Conservation (phyloP, 2,797 vertebrate genomes). For the Tachyglossus aculeatus region DNA sequence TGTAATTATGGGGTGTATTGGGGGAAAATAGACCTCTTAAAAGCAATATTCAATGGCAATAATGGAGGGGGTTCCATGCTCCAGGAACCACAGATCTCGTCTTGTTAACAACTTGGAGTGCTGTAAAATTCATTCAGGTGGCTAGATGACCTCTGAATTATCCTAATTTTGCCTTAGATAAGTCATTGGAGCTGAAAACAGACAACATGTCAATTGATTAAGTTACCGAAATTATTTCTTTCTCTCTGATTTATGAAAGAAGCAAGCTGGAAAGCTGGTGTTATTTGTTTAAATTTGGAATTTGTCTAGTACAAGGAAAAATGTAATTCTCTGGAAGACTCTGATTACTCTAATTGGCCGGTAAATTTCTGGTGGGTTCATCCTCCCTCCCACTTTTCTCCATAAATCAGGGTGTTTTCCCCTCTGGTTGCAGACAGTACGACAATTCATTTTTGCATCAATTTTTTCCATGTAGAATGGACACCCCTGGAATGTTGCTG, state of each 20-base stretch:
- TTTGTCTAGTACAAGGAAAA: slow-evolving; percentile 49
- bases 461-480: neutral
- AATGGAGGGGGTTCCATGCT: neutral
- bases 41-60: neutral
- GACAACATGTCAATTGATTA: neutral
- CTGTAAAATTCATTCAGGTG: neutral
- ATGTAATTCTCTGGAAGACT: slow-evolving; percentile 52
- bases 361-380: slow-evolving; percentile 35
- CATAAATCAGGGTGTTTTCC: neutral
- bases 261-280: slow-evolving; percentile 36
- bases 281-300: slow-evolving; percentile 54
- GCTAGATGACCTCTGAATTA: neutral
- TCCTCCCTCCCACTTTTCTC: slow-evolving; percentile 31
- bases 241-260: neutral
- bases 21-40: neutral
- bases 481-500: slow-evolving; percentile 8
- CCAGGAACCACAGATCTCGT: neutral
- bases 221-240: slow-evolving; percentile 6
- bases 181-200: neutral
- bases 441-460: slow-evolving; percentile 14
- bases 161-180: neutral
- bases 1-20: neutral
- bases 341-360: slow-evolving; percentile 48
- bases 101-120: neutral
- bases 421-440: slow-evolving; percentile 26